These are phyloP conservation scores for Leptopilina boulardi DNA, from an alignment of 1,140 invertebrate species.

Conservation along the genomic window DNA sequence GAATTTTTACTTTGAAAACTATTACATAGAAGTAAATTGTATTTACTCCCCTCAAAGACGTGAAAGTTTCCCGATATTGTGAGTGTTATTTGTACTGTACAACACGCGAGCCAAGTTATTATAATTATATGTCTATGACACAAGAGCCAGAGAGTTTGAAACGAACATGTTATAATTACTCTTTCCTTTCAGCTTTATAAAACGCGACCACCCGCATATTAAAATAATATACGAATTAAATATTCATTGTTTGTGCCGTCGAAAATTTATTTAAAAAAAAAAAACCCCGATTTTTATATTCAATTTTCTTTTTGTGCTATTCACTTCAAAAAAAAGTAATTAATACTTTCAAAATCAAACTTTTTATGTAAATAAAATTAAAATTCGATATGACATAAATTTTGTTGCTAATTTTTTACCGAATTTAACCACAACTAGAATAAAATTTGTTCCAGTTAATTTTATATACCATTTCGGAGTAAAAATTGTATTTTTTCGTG, in stretches of 20 bases:
- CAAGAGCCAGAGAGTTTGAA: slow-evolving; percentile 2
- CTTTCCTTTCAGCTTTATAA: neutral
- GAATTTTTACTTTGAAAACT: neutral
- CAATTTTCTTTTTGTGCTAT: no score
- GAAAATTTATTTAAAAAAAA: neutral
- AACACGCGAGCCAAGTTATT: slow-evolving; percentile 64
- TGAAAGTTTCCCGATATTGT: slow-evolving; percentile 8
- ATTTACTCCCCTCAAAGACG: neutral
- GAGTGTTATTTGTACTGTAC: slow-evolving; percentile 9
- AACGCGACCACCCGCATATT: slow-evolving; percentile 47
- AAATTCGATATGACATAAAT: no score
- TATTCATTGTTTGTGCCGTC: neutral
- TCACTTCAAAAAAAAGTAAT: no score
- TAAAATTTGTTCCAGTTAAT: no score
- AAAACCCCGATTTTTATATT: neutral
- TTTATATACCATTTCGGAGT: no score
- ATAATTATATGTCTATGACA: slow-evolving; percentile 57
- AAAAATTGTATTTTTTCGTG: no score
- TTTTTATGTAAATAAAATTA: no score
- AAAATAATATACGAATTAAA: neutral
- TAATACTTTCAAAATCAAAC: no score
- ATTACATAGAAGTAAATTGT: neutral
- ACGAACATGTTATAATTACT: slow-evolving; percentile 46
- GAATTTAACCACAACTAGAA: no score
- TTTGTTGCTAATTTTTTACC: no score